Conservation (phyloP, 2,113 vertebrate genomes). For the Bungarus multicinctus region DNA sequence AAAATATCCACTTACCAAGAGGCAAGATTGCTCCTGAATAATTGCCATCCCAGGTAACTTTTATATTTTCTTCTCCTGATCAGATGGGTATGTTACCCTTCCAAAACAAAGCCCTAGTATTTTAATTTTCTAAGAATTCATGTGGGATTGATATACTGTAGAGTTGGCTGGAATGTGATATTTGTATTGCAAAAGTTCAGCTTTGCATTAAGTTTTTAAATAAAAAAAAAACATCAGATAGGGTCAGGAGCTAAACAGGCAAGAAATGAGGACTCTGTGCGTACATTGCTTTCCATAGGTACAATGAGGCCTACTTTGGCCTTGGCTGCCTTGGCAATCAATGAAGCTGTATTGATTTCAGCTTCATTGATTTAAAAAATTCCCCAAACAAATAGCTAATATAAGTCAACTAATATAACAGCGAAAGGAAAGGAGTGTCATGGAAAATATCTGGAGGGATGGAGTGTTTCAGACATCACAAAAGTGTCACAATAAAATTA, state of each 20-base stretch:
- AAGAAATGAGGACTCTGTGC: neutral
- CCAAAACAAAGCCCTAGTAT: neutral
- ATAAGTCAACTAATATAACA: neutral
- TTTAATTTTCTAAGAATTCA: neutral
- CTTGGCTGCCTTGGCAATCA: neutral
- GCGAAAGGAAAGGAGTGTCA: neutral
- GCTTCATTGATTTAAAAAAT: neutral
- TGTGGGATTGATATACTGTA: neutral
- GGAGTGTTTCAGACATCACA: neutral
- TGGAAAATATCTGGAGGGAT: neutral
- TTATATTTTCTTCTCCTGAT: neutral
- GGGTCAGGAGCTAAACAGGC: neutral
- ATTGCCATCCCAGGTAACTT: neutral
- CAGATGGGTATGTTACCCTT: neutral
- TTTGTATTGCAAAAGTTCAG: neutral
- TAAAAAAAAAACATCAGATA: neutral
- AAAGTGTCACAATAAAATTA: neutral
- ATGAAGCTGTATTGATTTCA: neutral
- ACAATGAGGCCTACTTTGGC: neutral
- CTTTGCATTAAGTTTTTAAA: neutral
- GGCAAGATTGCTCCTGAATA: neutral
- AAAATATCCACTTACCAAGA: neutral
- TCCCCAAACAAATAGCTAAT: neutral
- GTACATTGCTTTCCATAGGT: neutral
- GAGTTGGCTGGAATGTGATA: neutral